Evolutionary conservation across 2,113 vertebrate genomes (phyloP).

Genomic region (Elephas maximus): DNA sequence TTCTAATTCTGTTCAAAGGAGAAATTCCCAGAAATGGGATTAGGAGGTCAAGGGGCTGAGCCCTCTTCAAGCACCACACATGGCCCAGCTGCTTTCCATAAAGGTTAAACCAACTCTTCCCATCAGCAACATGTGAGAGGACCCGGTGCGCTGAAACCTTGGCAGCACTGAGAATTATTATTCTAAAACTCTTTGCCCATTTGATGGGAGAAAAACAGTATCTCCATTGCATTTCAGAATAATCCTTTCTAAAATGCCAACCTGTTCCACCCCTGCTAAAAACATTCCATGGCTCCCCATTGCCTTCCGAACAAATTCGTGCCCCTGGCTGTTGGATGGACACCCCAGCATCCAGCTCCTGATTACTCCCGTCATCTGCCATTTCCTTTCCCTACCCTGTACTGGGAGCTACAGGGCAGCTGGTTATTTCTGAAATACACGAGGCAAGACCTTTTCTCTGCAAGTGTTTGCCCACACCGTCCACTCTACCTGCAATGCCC

Average conservation of each 20-base stretch:
- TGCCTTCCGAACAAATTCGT: background rate
- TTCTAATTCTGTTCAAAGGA: background rate
- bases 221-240: background rate
- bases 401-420: background rate
- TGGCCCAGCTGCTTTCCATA: slow-evolving; percentile 48
- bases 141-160: background rate
- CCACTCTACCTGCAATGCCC: background rate
- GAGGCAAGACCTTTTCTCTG: background rate
- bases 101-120: background rate
- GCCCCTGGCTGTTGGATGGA: background rate
- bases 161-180: background rate
- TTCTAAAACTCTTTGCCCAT: slow-evolving; percentile 13
- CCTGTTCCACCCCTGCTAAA: background rate
- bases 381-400: background rate
- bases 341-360: background rate
- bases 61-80: background rate
- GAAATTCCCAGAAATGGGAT: slow-evolving; percentile 14
- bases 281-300: background rate
- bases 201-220: background rate
- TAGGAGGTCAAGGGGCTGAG: background rate
- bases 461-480: background rate
- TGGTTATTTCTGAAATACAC: background rate
- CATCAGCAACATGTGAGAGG: background rate
- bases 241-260: slow-evolving; percentile 33
- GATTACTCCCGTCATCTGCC: background rate